Conservation (phyloP, 2,888 invertebrate species). For the Aphidoletes aphidimyza region DNA sequence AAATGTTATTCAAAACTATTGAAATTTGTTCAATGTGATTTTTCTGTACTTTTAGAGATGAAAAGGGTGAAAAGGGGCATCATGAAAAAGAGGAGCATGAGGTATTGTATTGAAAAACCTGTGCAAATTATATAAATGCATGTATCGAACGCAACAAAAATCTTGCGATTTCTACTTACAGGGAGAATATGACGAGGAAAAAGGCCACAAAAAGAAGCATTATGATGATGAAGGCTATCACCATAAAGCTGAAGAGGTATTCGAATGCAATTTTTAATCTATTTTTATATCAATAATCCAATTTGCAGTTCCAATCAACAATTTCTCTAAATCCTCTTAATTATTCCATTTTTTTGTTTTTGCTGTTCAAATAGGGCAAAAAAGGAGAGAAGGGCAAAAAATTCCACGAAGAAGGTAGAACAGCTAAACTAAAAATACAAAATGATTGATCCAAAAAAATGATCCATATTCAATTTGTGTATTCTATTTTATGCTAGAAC, state of each 20-base stretch:
- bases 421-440: no score
- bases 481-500: no score
- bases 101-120: background rate
- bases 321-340: no score
- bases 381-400: slow-evolving; percentile 69
- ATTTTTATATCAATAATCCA: no score
- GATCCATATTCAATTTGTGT: no score
- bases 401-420: slow-evolving; percentile 69
- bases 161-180: slow-evolving; percentile 58
- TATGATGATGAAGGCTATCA: slow-evolving; percentile 64
- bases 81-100: slow-evolving; percentile 74
- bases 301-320: no score
- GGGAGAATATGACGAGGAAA: slow-evolving; percentile 68
- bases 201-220: slow-evolving; percentile 68
- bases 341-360: no score
- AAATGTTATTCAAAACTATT: no score
- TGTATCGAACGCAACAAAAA: no score
- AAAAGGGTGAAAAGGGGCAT: slow-evolving; percentile 76
- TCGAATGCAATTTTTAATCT: background rate
- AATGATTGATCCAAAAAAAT: no score
- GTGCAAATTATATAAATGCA: background rate
- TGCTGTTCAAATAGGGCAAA: slow-evolving; percentile 67
- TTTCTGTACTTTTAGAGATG: slow-evolving; percentile 60
- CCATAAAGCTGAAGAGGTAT: background rate
- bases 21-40: background rate